Conservation (phyloP, 2,797 vertebrate species). For the Danionella dracula region DNA sequence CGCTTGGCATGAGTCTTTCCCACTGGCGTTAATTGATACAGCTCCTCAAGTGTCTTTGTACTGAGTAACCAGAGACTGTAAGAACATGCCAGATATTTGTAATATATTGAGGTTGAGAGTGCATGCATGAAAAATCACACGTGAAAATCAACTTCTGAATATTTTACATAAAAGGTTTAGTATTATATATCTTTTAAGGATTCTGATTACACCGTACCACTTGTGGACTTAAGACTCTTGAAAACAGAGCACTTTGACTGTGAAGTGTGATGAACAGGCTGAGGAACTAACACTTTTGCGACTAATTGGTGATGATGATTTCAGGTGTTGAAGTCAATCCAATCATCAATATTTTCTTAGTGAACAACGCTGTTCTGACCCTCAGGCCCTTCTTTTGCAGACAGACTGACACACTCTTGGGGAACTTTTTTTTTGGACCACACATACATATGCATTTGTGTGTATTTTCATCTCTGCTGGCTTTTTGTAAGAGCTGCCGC, state of each 20-base stretch:
- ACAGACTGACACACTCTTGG: conserved; percentile 2
- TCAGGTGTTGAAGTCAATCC: not conserved
- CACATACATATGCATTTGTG: conserved; percentile 25
- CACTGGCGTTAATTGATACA: conserved; percentile 69
- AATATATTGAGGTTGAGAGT: not conserved
- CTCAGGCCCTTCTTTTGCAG: not conserved
- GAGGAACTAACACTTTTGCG: not conserved
- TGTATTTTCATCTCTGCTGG: conserved; percentile 8
- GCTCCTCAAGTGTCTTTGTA: conserved; percentile 62
- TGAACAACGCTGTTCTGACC: not conserved
- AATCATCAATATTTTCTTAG: not conserved
- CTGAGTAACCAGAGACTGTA: conserved; percentile 32
- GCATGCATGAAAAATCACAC: not conserved
- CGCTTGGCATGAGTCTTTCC: conserved; percentile 62
- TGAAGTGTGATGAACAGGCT: conserved; percentile 4
- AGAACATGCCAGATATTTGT: not conserved
- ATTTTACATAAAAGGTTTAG: not conserved
- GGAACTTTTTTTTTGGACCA: conserved; percentile 46
- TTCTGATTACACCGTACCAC: not conserved
- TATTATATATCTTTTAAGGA: no score
- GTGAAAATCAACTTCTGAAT: not conserved
- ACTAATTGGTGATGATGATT: not conserved
- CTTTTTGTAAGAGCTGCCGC: conserved; percentile 4
- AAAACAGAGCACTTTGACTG: not conserved
- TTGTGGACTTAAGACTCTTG: not conserved